Base-by-base conservation (phyloP, 92 coral and sea anemone genomes). In the Hydrozoanthus gracilis region DNA sequence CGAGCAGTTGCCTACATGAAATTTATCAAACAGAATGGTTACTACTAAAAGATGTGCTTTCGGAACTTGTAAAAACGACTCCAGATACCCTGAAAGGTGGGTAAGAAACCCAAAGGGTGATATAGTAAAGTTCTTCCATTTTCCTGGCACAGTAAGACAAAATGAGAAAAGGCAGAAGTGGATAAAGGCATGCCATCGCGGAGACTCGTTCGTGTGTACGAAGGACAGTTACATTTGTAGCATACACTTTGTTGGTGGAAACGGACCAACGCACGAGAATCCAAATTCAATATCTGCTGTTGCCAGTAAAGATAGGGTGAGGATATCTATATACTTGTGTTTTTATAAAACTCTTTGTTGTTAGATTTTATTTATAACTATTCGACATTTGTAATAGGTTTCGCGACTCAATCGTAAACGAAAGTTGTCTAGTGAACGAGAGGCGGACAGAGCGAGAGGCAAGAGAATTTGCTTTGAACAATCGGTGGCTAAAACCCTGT, bases 391-490 rank as follows among this genome's bases (percentile, higher is more conserved):
- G 61, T 74, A 74, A 52, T n/a, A n/a, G 94, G 89, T 91, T 86
- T 52, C 72, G 89, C 80, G 85, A 60, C 89, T 88, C 75, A 83
- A 85, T 84, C 86, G 87, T 44, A 91, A 88, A 84, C 66, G 91
- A 85, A 91, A 88, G 73, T 82, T 89, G 67, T 91, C 91, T 58
- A 46, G 49, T 73, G 89, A 84, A 65, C 86, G 89, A 73, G 88
- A 91, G 67, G 91, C 68, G 51, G 72, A 83, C 75, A 83, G 62
- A 78, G 78, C 56, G 73, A 84, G 86, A 60, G 71, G 87, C 67
- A 88, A 91, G 79, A 88, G 46, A 88, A 83, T 88, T 76, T 91
- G 91, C 84, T 90, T 88, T 78, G 93, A 88, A 66, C 82, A 70
- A 83, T 84, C 89, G 39, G 89, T 20, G 51, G 91, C 87, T 44